Evolutionary conservation across 2,888 invertebrate species (phyloP).

Genomic region (Tipula lateralis): DNA sequence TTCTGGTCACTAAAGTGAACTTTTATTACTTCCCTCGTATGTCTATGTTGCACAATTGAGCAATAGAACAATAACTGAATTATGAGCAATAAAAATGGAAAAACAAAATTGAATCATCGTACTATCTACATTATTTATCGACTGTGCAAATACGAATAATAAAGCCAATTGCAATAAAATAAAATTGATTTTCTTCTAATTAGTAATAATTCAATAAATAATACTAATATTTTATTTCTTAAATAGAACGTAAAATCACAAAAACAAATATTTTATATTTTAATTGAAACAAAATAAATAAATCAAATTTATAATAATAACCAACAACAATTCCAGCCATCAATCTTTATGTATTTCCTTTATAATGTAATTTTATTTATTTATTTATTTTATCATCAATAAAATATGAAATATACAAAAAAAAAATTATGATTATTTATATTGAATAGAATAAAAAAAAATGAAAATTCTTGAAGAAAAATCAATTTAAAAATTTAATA

Average conservation of each 20-base stretch:
- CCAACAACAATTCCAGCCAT: not conserved
- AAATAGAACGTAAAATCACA: not conserved
- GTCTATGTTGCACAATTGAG: too few relatives aligned
- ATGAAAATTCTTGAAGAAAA: not conserved
- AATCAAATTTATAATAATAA: not conserved
- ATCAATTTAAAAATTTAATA: not conserved
- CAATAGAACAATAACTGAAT: too few relatives aligned
- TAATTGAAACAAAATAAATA: not conserved
- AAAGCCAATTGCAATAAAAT: not conserved
- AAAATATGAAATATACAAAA: not conserved
- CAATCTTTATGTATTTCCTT: not conserved
- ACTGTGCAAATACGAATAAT: too few relatives aligned
- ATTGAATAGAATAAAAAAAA: not conserved
- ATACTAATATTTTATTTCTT: not conserved
- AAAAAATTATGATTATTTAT: not conserved
- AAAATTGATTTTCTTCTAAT: not conserved
- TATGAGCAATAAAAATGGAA: too few relatives aligned
- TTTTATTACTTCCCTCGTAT: too few relatives aligned
- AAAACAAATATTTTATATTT: not conserved
- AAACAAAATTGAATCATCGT: too few relatives aligned
- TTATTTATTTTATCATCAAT: not conserved
- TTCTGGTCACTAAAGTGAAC: too few relatives aligned
- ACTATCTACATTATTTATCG: too few relatives aligned
- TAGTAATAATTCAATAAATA: not conserved
- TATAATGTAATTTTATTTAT: not conserved